Evolutionary conservation across 2,888 invertebrate genomes (phyloP).

Genomic region (Teleogryllus oceanicus): DNA sequence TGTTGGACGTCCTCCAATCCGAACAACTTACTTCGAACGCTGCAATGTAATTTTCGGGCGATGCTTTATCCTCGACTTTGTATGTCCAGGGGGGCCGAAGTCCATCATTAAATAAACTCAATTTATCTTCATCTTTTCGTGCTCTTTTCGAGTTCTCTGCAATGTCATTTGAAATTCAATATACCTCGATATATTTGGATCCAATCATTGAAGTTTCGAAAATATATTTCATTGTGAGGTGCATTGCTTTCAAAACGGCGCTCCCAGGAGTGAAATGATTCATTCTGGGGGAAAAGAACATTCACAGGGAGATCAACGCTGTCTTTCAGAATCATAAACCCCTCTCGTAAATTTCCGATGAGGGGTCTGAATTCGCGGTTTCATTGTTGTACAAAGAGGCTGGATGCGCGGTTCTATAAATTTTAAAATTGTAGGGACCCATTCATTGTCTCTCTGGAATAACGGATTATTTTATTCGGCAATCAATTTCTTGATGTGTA

Average conservation of each 20-base stretch:
- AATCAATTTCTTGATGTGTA: no score
- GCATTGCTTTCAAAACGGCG: no score
- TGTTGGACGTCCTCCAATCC: conserved; percentile 4
- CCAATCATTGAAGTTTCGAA: not conserved
- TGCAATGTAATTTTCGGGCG: not conserved
- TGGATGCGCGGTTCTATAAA: no score
- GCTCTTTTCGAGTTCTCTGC: not conserved
- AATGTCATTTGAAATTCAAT: not conserved
- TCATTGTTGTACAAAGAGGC: no score
- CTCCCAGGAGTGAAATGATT: not conserved
- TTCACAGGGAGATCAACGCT: not conserved
- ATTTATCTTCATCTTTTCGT: conserved; percentile 7
- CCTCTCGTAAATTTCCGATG: not conserved
- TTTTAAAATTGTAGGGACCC: no score
- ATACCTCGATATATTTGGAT: not conserved
- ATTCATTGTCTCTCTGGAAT: no score
- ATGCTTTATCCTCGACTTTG: not conserved
- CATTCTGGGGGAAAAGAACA: conserved; percentile 18
- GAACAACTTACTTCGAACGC: conserved; percentile 4
- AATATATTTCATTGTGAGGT: no score
- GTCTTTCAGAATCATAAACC: conserved; percentile 1
- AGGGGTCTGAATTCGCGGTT: no score
- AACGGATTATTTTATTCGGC: no score
- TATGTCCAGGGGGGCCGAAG: not conserved
- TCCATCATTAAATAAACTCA: not conserved